Evolutionary conservation across 2,888 invertebrate genomes (phyloP), one percentile per base, ranked within the genome.

Genomic region (Aricia artaxerxes): DNA sequence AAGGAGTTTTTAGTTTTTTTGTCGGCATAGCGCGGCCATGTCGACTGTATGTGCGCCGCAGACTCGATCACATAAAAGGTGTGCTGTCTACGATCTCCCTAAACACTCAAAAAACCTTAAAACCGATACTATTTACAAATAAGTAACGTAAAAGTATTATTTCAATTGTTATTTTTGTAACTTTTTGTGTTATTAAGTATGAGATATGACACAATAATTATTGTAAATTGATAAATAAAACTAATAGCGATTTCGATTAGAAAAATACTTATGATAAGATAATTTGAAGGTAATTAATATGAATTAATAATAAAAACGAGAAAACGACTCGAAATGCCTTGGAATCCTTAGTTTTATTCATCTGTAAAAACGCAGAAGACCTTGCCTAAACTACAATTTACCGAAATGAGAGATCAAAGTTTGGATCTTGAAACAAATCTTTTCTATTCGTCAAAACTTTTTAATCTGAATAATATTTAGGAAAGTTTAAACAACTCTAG

Each of bases 161-260:
- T 49, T 49, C 49, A 49, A 49, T 49, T 49, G 49, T 49, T 57
- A 57, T 57, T 57, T 57, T 1, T 57, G 16, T 16, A 57, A 16
- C 57, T 35, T 69, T 5, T 69, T 35, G 5, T 35, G 35, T 69
- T 24, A 24, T 24, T 24, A 24, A 24, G 24, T 24, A 24, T 24
- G 24, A 24, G 24, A 24, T 24, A 69, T 69, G 40, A 44, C 44
- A 73, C 44, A 44, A 44, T 40, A 44, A 44, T 38, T 73, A 44
- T 38, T 73, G 40, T 73, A 44, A 44, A 73, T 73, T 44, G 73
- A 73, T 73, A 73, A 44, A 5, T 69, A 5, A 73, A 73, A 24
- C 44, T 40, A 73, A 73, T 73, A 44, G 73, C n/a, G 7, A 73
- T 73, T 44, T 44, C n/a, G 44, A 73, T 73, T 73, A 44, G 6